Percentiles rank a stretch among this genome's conserved stretches.
phyloP scores from a whole-genome alignment of 2,888 invertebrate genomes.

The Drosophila prolongata region DNA sequence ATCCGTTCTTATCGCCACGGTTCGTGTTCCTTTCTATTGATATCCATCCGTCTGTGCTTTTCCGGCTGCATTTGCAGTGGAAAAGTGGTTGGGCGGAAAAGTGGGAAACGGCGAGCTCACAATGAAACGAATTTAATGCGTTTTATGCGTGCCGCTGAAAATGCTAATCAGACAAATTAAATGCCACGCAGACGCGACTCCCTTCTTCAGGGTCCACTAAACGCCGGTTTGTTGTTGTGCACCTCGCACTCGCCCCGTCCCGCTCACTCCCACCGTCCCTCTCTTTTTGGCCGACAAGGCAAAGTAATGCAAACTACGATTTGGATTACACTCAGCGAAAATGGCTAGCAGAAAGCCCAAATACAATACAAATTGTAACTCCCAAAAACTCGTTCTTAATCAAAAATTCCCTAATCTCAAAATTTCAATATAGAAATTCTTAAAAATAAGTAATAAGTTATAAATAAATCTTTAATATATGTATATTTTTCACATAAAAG shows the following conservation, averaged over 20 bases:
- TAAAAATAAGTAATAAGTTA: too few species aligned
- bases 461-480: too few species aligned
- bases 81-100: slow-evolving; percentile 9
- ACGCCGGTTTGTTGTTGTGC: slow-evolving; percentile 71
- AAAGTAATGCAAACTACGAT: slow-evolving; percentile 35
- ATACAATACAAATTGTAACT: too few species aligned
- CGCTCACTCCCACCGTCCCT: background rate
- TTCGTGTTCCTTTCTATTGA: slow-evolving; percentile 30
- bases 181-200: slow-evolving; percentile 51
- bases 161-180: slow-evolving; percentile 80
- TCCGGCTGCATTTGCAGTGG: slow-evolving; percentile 27
- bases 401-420: too few species aligned
- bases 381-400: too few species aligned
- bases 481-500: too few species aligned
- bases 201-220: slow-evolving; percentile 57
- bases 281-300: slow-evolving; percentile 41
- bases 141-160: slow-evolving; percentile 79
- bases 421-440: too few species aligned
- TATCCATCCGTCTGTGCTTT: slow-evolving; percentile 24
- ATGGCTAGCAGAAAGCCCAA: background rate
- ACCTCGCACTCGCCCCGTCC: slow-evolving; percentile 15
- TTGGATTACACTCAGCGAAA: background rate
- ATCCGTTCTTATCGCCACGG: slow-evolving; percentile 26
- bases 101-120: slow-evolving; percentile 11
- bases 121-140: slow-evolving; percentile 70